Evolutionary conservation across 2,797 vertebrate species (phyloP).

Genomic region (Galaxias olidus): DNA sequence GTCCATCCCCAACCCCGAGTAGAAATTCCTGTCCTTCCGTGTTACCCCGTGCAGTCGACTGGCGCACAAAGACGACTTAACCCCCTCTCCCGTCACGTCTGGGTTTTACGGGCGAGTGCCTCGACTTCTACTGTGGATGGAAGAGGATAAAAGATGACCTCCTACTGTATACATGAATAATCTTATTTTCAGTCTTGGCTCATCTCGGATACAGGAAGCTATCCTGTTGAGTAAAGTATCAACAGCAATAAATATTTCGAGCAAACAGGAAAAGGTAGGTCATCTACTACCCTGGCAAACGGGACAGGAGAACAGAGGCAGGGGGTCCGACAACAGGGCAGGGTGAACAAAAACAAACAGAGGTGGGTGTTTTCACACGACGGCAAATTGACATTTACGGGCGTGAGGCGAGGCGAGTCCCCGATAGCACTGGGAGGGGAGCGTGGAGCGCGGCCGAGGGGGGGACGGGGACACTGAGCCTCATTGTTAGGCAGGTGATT

Average conservation of each 20-base stretch:
- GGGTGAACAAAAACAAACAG: conserved; percentile 57
- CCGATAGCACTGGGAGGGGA: conserved; percentile 50
- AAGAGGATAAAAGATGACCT: conserved; percentile 39
- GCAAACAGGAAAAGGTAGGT: too few species aligned
- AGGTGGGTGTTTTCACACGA: conserved; percentile 57
- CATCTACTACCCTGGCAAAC: not conserved
- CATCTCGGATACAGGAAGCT: too few species aligned
- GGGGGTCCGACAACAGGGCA: conserved; percentile 23
- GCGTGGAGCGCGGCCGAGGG: conserved; percentile 35
- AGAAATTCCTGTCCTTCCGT: conserved; percentile 47
- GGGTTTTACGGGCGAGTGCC: conserved; percentile 37
- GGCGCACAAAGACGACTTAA: conserved; percentile 32
- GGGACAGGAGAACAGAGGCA: conserved; percentile 32
- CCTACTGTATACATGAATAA: conserved; percentile 1
- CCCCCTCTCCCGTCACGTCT: conserved; percentile 20
- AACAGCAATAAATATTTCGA: too few species aligned
- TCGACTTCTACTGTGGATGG: conserved; percentile 35
- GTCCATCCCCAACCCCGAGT: conserved; percentile 45
- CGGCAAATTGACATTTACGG: conserved; percentile 70
- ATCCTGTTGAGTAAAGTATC: too few species aligned
- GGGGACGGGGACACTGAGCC: conserved; percentile 49
- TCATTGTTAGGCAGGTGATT: conserved; percentile 80
- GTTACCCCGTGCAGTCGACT: conserved; percentile 19
- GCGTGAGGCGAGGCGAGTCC: conserved; percentile 44
- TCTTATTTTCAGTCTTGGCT: too few species aligned